Percentiles rank a stretch among this genome's conserved stretches.
Evolutionary conservation across 2,797 vertebrate species (phyloP).

Genomic region (Dromococcyx pavoninus): DNA sequence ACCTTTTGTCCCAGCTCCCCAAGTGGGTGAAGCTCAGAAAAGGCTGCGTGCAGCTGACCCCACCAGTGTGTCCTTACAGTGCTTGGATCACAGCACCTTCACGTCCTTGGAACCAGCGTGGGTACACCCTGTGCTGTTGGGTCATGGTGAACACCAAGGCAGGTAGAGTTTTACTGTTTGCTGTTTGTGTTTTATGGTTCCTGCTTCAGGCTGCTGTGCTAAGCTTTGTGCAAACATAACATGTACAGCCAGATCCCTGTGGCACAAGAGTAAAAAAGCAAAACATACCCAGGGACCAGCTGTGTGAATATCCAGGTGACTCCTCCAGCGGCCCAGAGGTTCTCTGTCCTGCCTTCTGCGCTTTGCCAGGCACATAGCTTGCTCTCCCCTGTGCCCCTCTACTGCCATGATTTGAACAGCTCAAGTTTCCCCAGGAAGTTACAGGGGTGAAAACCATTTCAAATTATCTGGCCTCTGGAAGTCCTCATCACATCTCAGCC

Average conservation of each 20-base stretch:
- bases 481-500: not conserved
- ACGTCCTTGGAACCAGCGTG: rapidly evolving
- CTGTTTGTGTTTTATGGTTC: not conserved
- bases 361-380: rapidly evolving
- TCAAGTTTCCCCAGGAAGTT: not conserved
- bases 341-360: not conserved
- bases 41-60: not conserved
- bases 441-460: not conserved
- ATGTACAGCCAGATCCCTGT: not conserved
- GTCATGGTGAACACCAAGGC: rapidly evolving
- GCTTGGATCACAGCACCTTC: not conserved
- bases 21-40: not conserved
- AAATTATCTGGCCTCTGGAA: not conserved
- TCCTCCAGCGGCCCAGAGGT: rapidly evolving
- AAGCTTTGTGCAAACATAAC: not conserved
- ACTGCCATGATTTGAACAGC: not conserved
- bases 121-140: not conserved
- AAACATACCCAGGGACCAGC: not conserved
- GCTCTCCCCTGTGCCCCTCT: rapidly evolving
- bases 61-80: rapidly evolving
- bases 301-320: not conserved
- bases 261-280: not conserved
- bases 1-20: not conserved
- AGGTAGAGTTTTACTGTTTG: not conserved
- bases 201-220: not conserved